A percentile compares a stretch with the other conserved stretches of the same genome.
phyloP scores from a whole-genome alignment of 2,888 invertebrate genomes.

The Spicauda simplicius region DNA sequence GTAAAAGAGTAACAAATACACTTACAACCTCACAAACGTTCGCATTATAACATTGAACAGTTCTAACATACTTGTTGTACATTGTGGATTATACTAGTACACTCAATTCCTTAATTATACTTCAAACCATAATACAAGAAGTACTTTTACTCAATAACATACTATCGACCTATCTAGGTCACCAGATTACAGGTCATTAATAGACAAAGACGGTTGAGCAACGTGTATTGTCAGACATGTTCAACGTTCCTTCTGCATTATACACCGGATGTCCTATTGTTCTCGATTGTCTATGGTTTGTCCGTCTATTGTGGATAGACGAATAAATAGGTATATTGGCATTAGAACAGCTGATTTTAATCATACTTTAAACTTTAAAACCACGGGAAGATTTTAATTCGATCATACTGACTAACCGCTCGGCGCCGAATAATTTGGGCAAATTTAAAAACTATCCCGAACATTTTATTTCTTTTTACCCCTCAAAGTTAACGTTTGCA shows the following conservation, averaged over 20 bases:
- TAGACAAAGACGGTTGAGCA: conserved; percentile 29
- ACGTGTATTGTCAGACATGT: conserved; percentile 23
- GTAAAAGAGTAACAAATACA: too few relatives aligned
- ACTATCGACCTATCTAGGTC: conserved; percentile 21
- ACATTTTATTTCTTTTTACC: too few relatives aligned
- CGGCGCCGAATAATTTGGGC: too few relatives aligned
- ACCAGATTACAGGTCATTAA: conserved; percentile 24
- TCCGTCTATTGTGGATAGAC: conserved; percentile 9
- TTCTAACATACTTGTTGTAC: too few relatives aligned
- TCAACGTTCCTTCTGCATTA: conserved; percentile 23
- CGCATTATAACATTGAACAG: too few relatives aligned
- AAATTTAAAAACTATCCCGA: too few relatives aligned
- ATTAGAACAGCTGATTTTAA: too few relatives aligned
- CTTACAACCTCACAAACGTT: too few relatives aligned
- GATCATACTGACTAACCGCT: too few relatives aligned
- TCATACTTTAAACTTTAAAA: too few relatives aligned
- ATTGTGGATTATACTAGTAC: not conserved
- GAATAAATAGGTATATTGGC: not conserved
- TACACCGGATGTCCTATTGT: conserved; percentile 33
- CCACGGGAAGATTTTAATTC: too few relatives aligned
- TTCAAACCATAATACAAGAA: not conserved
- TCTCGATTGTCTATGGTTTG: conserved; percentile 28
- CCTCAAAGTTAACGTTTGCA: too few relatives aligned
- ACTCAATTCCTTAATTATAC: not conserved
- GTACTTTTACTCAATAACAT: not conserved